Evolutionary conservation across 1,140 invertebrate species (phyloP).

Genomic region (Drosophila rhopaloa): DNA sequence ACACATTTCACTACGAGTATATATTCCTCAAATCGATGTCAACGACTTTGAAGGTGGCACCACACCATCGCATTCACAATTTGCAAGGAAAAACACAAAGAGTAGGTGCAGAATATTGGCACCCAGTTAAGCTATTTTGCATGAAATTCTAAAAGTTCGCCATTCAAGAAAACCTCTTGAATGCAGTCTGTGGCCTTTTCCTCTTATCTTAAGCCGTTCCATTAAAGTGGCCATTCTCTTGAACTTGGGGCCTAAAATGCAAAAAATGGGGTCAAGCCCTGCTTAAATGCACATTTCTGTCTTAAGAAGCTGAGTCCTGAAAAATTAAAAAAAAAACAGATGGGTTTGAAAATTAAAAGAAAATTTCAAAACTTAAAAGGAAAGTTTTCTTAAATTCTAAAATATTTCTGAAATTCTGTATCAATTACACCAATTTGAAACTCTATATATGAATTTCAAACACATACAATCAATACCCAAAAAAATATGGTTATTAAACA

Average conservation of each 20-base stretch:
- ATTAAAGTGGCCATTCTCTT: conserved; percentile 44
- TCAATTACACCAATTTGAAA: no score
- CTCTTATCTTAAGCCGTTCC: conserved; percentile 43
- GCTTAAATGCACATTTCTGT: neutral
- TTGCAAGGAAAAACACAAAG: conserved; percentile 1
- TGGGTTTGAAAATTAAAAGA: no score
- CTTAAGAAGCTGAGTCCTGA: neutral
- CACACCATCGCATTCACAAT: conserved; percentile 15
- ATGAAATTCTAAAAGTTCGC: conserved; percentile 20
- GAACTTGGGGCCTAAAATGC: conserved; percentile 4
- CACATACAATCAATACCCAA: neutral
- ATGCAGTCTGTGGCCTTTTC: conserved; percentile 35
- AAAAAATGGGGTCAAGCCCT: neutral
- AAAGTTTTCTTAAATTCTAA: no score
- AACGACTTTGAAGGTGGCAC: conserved; percentile 31
- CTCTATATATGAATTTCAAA: no score
- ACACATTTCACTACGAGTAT: conserved; percentile 2
- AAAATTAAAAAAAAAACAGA: no score
- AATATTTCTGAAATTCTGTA: no score
- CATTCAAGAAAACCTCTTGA: conserved; percentile 20
- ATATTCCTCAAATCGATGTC: conserved; percentile 38
- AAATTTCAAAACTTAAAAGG: no score
- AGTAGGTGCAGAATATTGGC: conserved; percentile 2
- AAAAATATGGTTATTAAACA: neutral
- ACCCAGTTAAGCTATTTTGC: conserved; percentile 47